Conservation (phyloP, 2,888 invertebrate species). For the Disparrhopalites patrizii region DNA sequence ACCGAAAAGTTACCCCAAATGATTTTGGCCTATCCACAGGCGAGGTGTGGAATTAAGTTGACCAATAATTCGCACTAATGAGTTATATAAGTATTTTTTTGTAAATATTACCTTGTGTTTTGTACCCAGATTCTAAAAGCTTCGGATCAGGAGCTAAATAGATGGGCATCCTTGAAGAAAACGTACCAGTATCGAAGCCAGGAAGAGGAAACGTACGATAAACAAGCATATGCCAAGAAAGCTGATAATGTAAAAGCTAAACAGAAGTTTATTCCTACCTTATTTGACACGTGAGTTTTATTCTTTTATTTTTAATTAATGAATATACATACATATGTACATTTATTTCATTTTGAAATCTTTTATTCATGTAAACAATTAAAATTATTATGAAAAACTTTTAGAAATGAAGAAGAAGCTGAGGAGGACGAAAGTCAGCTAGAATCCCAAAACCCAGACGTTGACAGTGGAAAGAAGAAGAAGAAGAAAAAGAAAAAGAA, state of each 20-base stretch:
- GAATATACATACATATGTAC: neutral
- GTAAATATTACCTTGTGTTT: neutral
- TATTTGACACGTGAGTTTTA: constrained; percentile 58
- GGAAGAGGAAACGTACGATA: constrained; percentile 73
- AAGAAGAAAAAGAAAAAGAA: constrained; percentile 32
- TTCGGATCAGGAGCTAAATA: constrained; percentile 88
- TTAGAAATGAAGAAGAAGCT: constrained; percentile 11
- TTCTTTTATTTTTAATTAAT: neutral
- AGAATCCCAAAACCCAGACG: neutral
- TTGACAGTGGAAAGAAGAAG: constrained; percentile 11
- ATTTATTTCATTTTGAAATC: neutral
- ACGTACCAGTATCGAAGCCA: constrained; percentile 72
- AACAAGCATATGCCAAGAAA: constrained; percentile 69
- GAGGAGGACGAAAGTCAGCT: constrained; percentile 27
- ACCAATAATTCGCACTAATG: neutral
- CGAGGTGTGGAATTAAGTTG: constrained; percentile 62
- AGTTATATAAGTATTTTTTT: neutral
- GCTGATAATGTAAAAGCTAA: constrained; percentile 70
- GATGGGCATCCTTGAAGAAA: constrained; percentile 91
- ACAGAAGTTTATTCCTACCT: constrained; percentile 70
- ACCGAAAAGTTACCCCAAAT: constrained; percentile 81
- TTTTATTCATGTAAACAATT: neutral
- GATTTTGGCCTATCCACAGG: constrained; percentile 84
- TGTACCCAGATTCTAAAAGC: constrained; percentile 74
- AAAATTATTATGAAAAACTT: neutral